These are phyloP conservation scores for Melanaphis sacchari DNA, from an alignment of 1,140 invertebrate species.

Conservation along the genomic window DNA sequence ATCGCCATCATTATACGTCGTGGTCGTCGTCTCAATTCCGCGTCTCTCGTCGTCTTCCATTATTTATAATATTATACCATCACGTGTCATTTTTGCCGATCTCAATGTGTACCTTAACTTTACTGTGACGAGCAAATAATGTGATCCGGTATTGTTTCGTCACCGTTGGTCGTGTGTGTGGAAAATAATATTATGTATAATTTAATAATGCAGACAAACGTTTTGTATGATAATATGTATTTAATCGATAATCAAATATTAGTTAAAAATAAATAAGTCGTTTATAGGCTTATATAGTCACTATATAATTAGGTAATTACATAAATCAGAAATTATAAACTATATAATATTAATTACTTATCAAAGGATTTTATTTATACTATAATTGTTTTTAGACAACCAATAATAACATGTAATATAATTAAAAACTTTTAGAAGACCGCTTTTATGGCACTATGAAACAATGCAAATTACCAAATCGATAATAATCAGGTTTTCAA, in stretches of 20 bases:
- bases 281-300: no score
- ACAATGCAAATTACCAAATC: neutral
- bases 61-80: neutral
- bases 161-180: neutral
- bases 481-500: neutral
- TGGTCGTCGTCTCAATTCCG: neutral
- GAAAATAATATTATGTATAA: neutral
- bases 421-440: neutral
- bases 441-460: neutral
- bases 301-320: neutral
- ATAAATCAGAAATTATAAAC: neutral
- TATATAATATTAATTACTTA: neutral
- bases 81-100: neutral
- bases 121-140: neutral
- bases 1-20: no score
- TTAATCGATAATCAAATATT: neutral
- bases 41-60: neutral
- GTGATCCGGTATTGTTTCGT: neutral
- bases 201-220: neutral
- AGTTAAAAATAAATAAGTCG: neutral
- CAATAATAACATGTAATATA: neutral
- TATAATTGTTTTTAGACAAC: neutral
- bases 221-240: neutral
- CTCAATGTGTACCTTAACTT: neutral
- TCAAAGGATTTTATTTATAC: neutral